A percentile compares a stretch with the other conserved stretches of the same genome.
These are phyloP conservation scores for Sicus ferrugineus DNA, from an alignment of 2,888 invertebrate genomes.

Conservation along the genomic window DNA sequence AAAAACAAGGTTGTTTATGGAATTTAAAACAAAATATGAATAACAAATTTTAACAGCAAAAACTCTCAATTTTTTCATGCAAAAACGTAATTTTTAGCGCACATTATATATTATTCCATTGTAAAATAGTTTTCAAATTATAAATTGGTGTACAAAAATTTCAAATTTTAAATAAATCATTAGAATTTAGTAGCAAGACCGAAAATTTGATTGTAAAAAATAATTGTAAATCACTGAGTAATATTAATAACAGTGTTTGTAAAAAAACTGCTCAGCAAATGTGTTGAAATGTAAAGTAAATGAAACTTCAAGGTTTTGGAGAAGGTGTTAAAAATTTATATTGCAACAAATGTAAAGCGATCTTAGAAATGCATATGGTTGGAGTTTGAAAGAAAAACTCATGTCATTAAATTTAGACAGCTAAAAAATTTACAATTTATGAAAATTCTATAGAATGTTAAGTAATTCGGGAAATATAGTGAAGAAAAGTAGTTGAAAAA, in stretches of 20 bases:
- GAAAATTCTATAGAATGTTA: background rate
- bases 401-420: background rate
- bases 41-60: background rate
- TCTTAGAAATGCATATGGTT: slow-evolving; percentile 3
- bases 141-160: background rate
- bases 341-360: background rate
- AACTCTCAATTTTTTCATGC: background rate
- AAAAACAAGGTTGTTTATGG: slow-evolving; percentile 3
- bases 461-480: background rate
- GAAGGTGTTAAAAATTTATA: background rate
- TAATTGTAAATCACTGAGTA: background rate
- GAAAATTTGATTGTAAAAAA: background rate
- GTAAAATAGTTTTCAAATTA: background rate
- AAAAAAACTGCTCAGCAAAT: background rate
- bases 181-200: background rate
- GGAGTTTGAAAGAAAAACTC: background rate
- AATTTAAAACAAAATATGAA: background rate
- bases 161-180: background rate
- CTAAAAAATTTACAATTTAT: background rate
- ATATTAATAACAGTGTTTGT: slow-evolving; percentile 3
- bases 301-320: slow-evolving; percentile 10
- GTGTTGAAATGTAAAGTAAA: slow-evolving; percentile 1
- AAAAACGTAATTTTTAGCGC: slow-evolving; percentile 10
- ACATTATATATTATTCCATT: slow-evolving; percentile 4
- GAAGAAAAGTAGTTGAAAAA: background rate